A percentile compares a stretch with the other conserved stretches of the same genome.
Conservation (phyloP, 2,888 invertebrate species). For the Boloria selene region DNA sequence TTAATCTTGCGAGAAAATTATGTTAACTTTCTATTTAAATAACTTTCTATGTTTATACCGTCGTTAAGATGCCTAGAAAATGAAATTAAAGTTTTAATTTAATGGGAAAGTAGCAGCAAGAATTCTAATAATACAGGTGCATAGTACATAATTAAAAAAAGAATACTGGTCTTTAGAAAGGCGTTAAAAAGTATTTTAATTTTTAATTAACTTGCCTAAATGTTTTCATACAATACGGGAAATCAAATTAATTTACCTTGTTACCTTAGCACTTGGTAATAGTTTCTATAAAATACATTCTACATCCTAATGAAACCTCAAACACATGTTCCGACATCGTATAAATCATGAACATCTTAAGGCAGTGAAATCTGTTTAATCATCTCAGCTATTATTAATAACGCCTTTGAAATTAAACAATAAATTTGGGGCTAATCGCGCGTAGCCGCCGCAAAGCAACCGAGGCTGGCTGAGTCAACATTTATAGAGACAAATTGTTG, state of each 20-base stretch:
- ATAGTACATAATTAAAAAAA: too few species aligned
- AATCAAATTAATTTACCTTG: too few species aligned
- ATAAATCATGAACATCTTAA: slow-evolving; percentile 76
- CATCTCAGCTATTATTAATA: slow-evolving; percentile 79
- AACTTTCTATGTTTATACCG: too few species aligned
- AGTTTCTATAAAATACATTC: slow-evolving; percentile 33
- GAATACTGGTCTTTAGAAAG: too few species aligned
- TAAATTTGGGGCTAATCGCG: slow-evolving; percentile 81
- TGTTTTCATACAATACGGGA: too few species aligned
- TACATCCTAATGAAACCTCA: slow-evolving; percentile 55
- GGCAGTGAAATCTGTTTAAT: slow-evolving; percentile 78
- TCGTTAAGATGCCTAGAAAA: too few species aligned
- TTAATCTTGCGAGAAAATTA: not conserved
- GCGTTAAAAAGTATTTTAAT: too few species aligned
- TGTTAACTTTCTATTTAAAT: not conserved
- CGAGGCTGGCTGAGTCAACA: slow-evolving; percentile 76
- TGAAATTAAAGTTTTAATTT: too few species aligned
- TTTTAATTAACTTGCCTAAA: too few species aligned
- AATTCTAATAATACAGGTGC: too few species aligned
- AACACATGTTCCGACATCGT: slow-evolving; percentile 61
- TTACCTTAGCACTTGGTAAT: not conserved
- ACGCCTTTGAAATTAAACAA: slow-evolving; percentile 81
- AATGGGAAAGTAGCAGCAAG: too few species aligned
- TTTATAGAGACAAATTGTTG: slow-evolving; percentile 83
- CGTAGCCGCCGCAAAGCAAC: slow-evolving; percentile 69